These are phyloP conservation scores for Altica lythri DNA, from an alignment of 2,888 invertebrate genomes.

Conservation along the genomic window DNA sequence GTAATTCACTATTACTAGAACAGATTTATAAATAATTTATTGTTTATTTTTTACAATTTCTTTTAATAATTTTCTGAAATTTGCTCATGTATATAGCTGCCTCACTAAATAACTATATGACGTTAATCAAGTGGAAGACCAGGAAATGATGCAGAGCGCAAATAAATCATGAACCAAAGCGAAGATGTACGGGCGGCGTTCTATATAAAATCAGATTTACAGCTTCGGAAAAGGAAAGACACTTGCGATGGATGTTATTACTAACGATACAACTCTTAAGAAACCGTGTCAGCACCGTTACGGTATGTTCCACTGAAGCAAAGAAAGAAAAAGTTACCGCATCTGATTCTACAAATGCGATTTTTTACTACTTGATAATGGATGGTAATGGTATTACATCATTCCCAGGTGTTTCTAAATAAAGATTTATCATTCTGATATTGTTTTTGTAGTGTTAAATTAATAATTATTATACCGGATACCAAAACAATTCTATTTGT, in stretches of 20 bases:
- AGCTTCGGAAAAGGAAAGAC: background rate
- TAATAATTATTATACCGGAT: no score
- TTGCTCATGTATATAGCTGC: no score
- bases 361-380: constrained; percentile 9
- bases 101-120: no score
- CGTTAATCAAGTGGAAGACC: no score
- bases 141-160: background rate
- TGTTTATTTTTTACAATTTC: no score
- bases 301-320: constrained; percentile 21
- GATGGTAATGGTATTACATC: background rate
- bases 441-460: no score
- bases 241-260: background rate
- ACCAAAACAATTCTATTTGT: no score
- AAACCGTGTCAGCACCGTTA: constrained; percentile 21
- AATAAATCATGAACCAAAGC: constrained; percentile 6
- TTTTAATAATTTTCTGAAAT: no score
- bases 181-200: background rate
- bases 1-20: background rate
- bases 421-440: no score
- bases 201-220: constrained; percentile 1
- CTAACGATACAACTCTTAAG: background rate
- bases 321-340: constrained; percentile 23
- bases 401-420: constrained; percentile 3
- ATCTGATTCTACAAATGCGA: constrained; percentile 16
- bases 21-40: background rate